These are phyloP conservation scores for Rhopalosiphum padi DNA, from an alignment of 1,140 invertebrate genomes.

Conservation along the genomic window DNA sequence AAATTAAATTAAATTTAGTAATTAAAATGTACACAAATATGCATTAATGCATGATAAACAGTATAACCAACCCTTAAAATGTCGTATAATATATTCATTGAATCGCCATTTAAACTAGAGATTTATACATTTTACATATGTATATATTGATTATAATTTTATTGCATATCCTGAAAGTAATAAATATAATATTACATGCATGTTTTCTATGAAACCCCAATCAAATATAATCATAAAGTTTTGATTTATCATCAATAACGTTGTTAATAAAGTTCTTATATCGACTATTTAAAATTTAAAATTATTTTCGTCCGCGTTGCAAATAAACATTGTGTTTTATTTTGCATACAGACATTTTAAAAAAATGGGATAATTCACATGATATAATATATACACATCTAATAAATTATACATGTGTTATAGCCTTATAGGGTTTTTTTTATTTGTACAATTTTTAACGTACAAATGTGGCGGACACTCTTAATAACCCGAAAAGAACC, in stretches of 20 bases:
- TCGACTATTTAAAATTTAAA: conserved; percentile 12
- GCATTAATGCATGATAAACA: conserved; percentile 30
- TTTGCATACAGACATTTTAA: conserved; percentile 1
- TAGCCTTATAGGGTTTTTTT: neutral
- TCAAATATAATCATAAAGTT: conserved; percentile 38
- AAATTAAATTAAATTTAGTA: conserved; percentile 29
- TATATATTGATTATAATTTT: conserved; percentile 19
- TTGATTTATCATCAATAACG: conserved; percentile 24
- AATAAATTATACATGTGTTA: neutral
- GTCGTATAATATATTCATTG: conserved; percentile 36
- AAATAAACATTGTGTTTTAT: conserved; percentile 29
- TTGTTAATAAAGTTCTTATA: conserved; percentile 48
- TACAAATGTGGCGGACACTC: neutral
- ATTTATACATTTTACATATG: conserved; percentile 19
- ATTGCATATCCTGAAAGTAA: conserved; percentile 11
- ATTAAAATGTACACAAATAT: conserved; percentile 22
- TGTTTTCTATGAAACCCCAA: conserved; percentile 25
- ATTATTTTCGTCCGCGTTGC: neutral
- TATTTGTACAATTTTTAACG: neutral
- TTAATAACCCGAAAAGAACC: neutral
- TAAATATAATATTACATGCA: conserved; percentile 24
- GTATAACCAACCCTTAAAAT: conserved; percentile 33
- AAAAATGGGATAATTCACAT: neutral
- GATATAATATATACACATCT: neutral
- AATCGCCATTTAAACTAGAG: conserved; percentile 25